Evolutionary conservation across 2,113 vertebrate species (phyloP), one percentile per base, ranked within the genome.

Genomic region (Gymnarchus niloticus): DNA sequence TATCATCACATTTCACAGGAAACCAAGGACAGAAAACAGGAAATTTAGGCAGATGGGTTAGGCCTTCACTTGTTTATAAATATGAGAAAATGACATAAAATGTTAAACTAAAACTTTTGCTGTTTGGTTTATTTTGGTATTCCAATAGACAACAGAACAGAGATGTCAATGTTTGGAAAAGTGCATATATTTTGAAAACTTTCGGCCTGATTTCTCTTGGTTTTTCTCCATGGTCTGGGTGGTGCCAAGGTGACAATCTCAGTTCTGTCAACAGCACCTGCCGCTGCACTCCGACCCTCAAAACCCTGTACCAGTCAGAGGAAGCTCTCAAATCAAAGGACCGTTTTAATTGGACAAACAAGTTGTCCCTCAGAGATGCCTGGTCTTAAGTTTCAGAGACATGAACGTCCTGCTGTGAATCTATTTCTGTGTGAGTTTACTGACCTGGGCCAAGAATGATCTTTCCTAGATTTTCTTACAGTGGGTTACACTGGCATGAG

Each of bases 371-470:
- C 44, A 41, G 51, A 54, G 85, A 6, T 73, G 83, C 85, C 84
- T 90, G 81, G 90, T 89, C 89, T 87, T 73, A 91, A 90, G 90
- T 91, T 88, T 65, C 88, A 84, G 81, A 83, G 87, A n/a, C 88
- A 91, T 93, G 91, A 93, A 93, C 91, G 90, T 86, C 73, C 52
- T 84, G 83, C 61, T 82, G 65, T 25, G 41, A 83, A 84, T 78
- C 90, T 94, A 94, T 93, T 94, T 88, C 81, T 91, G 91, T 88
- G 91, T 89, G 87, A 91, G 92, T 94, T 93, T 91, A 92, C 90
- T 86, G 88, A 88, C 83, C 51, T 17, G 57, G 85, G 86, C 86
- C 87, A 86, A 86, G n/a, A 19, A 9, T 91, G 91, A 93, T 89
- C 92, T 91, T 90, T 89, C 54, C 73, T 90, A 52, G 85, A 81